Percentiles rank a stretch among this genome's conserved stretches.
phyloP scores from a whole-genome alignment of 2,797 vertebrate species.

The Taenioides sp. region DNA sequence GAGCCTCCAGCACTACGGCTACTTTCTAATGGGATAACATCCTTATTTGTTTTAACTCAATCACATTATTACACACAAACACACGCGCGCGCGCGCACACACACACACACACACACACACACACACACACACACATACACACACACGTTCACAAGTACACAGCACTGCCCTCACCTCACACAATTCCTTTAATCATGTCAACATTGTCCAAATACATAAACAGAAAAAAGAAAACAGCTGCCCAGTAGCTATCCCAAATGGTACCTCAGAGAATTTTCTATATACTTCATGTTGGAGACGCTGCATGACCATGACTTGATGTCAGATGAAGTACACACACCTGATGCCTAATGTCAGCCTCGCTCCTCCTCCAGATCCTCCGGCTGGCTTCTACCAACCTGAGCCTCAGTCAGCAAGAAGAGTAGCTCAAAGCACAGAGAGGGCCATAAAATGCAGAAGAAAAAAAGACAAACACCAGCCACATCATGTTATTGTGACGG shows the following conservation, averaged over 20 bases:
- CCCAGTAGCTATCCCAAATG: not conserved
- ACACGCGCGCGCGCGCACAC: not conserved
- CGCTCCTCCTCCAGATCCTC: slow-evolving; percentile 3
- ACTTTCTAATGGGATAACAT: slow-evolving; percentile 57
- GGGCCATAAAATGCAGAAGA: slow-evolving; percentile 2
- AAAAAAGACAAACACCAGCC: too few relatives aligned
- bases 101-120: slow-evolving; percentile 9
- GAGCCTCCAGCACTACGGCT: slow-evolving; percentile 42
- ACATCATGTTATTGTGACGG: not conserved
- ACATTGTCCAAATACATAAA: not conserved
- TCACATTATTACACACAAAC: slow-evolving; percentile 41
- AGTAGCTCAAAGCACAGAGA: slow-evolving; percentile 5
- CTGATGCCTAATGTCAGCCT: slow-evolving; percentile 6
- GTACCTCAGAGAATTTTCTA: not conserved
- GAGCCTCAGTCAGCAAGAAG: slow-evolving; percentile 10
- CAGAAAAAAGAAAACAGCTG: not conserved
- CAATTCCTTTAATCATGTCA: not conserved
- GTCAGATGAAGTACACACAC: slow-evolving; percentile 23
- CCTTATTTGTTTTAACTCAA: slow-evolving; percentile 52
- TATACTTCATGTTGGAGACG: slow-evolving; percentile 12
- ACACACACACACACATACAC: not conserved
- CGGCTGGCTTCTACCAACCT: not conserved
- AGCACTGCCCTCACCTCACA: not conserved
- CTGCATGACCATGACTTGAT: slow-evolving; percentile 3
- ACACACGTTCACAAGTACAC: slow-evolving; percentile 17